Evolutionary conservation across 2,113 vertebrate genomes (phyloP).

Genomic region (Machaerirhynchus nigripectus): DNA sequence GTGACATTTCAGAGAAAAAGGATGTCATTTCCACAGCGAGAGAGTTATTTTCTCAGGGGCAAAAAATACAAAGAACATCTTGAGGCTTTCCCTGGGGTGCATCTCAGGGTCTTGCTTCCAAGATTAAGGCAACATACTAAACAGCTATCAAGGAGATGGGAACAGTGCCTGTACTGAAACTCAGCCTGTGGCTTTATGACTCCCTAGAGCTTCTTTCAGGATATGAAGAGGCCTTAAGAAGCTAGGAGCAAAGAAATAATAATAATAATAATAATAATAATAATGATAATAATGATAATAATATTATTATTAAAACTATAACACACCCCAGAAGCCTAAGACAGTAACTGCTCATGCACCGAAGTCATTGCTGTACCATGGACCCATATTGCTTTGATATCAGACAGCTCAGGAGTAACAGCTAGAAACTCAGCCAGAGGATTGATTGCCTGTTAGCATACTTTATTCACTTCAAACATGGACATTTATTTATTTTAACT

Average conservation of each 20-base stretch:
- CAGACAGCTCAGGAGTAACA: constrained; percentile 38
- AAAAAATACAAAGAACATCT: not conserved
- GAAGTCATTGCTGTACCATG: not conserved
- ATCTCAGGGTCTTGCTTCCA: constrained; percentile 28
- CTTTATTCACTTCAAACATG: constrained; percentile 6
- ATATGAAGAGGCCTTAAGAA: constrained; percentile 30
- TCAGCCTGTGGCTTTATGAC: constrained; percentile 34
- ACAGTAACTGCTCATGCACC: constrained; percentile 25
- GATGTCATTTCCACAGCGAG: not conserved
- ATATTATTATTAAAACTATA: constrained; percentile 32
- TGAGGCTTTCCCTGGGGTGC: not conserved
- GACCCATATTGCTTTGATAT: constrained; percentile 5
- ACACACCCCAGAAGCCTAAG: constrained; percentile 14
- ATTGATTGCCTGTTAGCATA: not conserved
- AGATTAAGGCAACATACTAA: constrained; percentile 35
- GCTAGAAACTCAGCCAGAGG: constrained; percentile 36
- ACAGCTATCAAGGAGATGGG: constrained; percentile 8
- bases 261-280: constrained; percentile 58
- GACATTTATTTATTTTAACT: not conserved
- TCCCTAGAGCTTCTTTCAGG: constrained; percentile 31
- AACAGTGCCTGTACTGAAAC: constrained; percentile 1
- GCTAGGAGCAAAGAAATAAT: constrained; percentile 37
- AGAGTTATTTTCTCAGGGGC: not conserved
- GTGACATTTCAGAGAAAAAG: not conserved
- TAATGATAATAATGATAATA: too few species aligned